Evolutionary conservation across 2,888 invertebrate species (phyloP), one percentile per base, ranked within the genome.

Genomic region (Shargacucullia verbasci): DNA sequence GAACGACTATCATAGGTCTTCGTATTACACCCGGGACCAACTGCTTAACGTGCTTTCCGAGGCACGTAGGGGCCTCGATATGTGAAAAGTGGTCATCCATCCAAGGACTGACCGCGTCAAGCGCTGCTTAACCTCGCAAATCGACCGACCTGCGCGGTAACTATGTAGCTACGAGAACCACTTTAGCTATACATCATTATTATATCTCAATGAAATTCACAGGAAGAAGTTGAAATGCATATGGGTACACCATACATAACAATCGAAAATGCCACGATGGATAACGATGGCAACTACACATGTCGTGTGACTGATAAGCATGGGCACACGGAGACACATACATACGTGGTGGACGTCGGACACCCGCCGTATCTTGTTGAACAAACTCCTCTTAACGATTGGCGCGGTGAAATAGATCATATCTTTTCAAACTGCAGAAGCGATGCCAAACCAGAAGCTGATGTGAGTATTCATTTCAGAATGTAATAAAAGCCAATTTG

Each of bases 251-350:
- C 62, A 27, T 45, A 39, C 25, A 27, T 62, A 0, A 25, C 34
- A 13, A 13, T 77, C 20, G 6, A 9, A 0, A 20, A 63, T 0
- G 65, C 62, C 13, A 11, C 52, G 5, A 4, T 11, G 0, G 2
- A 2, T 1, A 0, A 39, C 0, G 78, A 73, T 1, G 78, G 78
- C 5, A 77, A 77, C 27, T 78, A 78, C n/a, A 76, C 72, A 0
- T 78, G 78, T 9, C 73, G 59, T 20, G 76, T 72, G 11, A 78
- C 63, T 12, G 72, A 69, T 43, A 48, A 41, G n/a, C 44, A 62
- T 5, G 73, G 75, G 6, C 15, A 59, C 0, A 49, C 59, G 25
- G 10, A 43, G 4, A 72, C 72, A 45, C 59, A 70, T 5, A 76
- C 79, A 0, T 76, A 69, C 13, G 52, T 53, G 1, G 70, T 79